phyloP scores from a whole-genome alignment of 2,797 vertebrate species.

The Sebastes oblongus region DNA sequence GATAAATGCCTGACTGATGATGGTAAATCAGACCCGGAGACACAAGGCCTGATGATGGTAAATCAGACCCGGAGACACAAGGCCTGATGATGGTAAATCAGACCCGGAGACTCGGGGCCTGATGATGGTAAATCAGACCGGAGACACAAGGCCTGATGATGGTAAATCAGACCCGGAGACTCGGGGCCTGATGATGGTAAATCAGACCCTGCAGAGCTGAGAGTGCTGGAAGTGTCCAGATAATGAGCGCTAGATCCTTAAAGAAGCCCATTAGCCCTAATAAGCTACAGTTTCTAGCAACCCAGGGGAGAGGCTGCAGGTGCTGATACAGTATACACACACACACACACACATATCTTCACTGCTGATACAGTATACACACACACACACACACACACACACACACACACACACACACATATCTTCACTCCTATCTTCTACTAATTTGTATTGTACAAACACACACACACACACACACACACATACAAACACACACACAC shows the following conservation, averaged over 20 bases:
- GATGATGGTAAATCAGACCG: too few species aligned
- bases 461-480: not conserved
- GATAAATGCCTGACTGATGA: too few species aligned
- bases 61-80: fast-evolving
- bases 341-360: too few species aligned
- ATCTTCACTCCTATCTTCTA: too few species aligned
- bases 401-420: not conserved
- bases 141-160: too few species aligned
- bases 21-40: too few species aligned
- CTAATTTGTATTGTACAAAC: not conserved
- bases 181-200: not conserved
- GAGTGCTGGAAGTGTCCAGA: conserved; percentile 1
- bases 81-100: too few species aligned
- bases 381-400: too few species aligned
- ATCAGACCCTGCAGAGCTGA: conserved; percentile 14
- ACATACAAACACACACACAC: not conserved
- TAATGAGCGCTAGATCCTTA: conserved; percentile 57
- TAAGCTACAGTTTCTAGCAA: conserved; percentile 29
- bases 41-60: too few species aligned
- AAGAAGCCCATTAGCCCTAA: conserved; percentile 64
- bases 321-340: not conserved
- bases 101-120: fast-evolving
- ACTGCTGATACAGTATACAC: not conserved
- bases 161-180: too few species aligned
- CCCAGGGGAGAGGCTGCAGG: conserved; percentile 6